Evolutionary conservation across 2,888 invertebrate species (phyloP).

Genomic region (Automeris io): DNA sequence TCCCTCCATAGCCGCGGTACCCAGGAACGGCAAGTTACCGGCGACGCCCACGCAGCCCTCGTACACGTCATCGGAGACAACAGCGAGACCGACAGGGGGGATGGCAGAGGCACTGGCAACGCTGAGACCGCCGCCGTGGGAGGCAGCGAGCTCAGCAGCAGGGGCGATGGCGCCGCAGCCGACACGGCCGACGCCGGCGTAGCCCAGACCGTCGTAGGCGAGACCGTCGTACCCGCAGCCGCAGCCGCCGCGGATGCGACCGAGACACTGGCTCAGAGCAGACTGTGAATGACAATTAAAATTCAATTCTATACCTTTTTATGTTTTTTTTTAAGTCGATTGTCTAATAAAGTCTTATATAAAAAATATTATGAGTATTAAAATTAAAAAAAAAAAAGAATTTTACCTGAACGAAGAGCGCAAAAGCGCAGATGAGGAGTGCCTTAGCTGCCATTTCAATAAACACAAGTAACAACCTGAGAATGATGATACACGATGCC

Average conservation of each 20-base stretch:
- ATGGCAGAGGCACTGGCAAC: constrained; percentile 8
- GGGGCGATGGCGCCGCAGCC: constrained; percentile 13
- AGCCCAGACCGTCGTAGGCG: constrained; percentile 1
- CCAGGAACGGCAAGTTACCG: constrained; percentile 10
- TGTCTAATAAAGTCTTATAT: too few species aligned
- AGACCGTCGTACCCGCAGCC: constrained; percentile 2
- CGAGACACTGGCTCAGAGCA: neutral
- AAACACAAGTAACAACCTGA: neutral
- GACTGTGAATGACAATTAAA: neutral
- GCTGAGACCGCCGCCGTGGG: constrained; percentile 13
- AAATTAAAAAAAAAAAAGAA: too few species aligned
- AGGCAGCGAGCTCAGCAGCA: constrained; percentile 17
- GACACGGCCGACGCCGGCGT: constrained; percentile 4
- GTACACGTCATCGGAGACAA: constrained; percentile 17
- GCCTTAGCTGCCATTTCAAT: constrained; percentile 2
- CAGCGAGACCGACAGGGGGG: constrained; percentile 14
- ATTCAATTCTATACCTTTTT: too few species aligned
- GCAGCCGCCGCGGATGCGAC: neutral
- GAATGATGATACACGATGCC: neutral
- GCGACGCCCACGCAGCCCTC: constrained; percentile 10
- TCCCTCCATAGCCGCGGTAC: constrained; percentile 7
- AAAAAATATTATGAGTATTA: neutral
- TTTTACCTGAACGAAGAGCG: constrained; percentile 8
- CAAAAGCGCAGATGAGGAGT: constrained; percentile 4
- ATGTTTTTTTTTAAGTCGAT: too few species aligned